Evolutionary conservation across 2,113 vertebrate species (phyloP).

Genomic region (Onychostoma macrolepis): DNA sequence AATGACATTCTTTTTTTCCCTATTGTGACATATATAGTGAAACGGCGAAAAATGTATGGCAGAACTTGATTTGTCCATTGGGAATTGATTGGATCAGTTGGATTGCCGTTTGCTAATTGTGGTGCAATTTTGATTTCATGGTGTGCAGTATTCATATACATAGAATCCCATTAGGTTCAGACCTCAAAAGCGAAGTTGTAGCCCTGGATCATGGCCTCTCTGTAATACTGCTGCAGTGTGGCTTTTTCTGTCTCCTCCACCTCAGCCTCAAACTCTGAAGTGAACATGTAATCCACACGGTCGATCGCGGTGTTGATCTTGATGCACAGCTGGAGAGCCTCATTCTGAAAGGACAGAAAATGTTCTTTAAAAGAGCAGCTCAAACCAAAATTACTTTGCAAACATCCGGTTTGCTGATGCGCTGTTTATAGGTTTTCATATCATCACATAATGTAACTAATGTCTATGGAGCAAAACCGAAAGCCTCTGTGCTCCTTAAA

Average conservation of each 20-base stretch:
- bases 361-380: background rate
- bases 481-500: background rate
- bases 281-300: slow-evolving; percentile 94
- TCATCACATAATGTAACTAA: background rate
- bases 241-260: slow-evolving; percentile 90
- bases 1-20: background rate
- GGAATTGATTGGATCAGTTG: background rate
- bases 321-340: slow-evolving; percentile 92
- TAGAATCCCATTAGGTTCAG: slow-evolving; percentile 47
- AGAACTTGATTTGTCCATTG: background rate
- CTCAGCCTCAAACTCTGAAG: slow-evolving; percentile 89
- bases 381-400: slow-evolving; percentile 20
- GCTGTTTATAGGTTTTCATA: background rate
- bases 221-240: slow-evolving; percentile 94
- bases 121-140: background rate
- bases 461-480: background rate
- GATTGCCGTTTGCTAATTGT: background rate
- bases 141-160: background rate
- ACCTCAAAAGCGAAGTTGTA: slow-evolving; percentile 99
- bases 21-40: background rate
- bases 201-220: slow-evolving; percentile 97
- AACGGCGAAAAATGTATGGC: background rate
- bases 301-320: slow-evolving; percentile 92
- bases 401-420: slow-evolving; percentile 27
- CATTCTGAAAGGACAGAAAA: slow-evolving; percentile 75